Evolutionary conservation across 2,888 invertebrate species (phyloP).

Genomic region (Amphipyra berbera): DNA sequence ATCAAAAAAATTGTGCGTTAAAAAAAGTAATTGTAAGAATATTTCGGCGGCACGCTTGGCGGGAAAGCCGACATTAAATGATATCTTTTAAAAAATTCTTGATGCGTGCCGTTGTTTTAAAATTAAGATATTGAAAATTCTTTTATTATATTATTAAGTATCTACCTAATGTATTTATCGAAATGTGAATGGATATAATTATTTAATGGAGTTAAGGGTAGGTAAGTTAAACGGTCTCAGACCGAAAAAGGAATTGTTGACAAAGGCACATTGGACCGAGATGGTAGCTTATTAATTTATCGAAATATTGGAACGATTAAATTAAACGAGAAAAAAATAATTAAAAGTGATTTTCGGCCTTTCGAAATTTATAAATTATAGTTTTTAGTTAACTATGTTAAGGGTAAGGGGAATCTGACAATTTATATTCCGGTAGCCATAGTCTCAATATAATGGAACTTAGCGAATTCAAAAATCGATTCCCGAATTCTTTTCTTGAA

Average conservation of each 20-base stretch:
- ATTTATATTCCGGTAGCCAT: constrained; percentile 4
- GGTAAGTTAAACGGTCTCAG: constrained; percentile 37
- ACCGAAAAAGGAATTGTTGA: constrained; percentile 41
- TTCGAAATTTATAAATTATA: constrained; percentile 59
- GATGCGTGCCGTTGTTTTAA: constrained; percentile 22
- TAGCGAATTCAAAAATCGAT: not conserved
- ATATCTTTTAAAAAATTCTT: not conserved
- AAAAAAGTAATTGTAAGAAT: constrained; percentile 20
- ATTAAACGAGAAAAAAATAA: constrained; percentile 57
- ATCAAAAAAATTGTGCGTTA: constrained; percentile 18
- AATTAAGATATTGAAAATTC: constrained; percentile 20
- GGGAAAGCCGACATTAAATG: constrained; percentile 4
- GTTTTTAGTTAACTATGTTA: constrained; percentile 44
- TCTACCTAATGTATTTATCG: constrained; percentile 19
- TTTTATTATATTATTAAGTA: constrained; percentile 32
- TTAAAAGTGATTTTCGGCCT: constrained; percentile 69
- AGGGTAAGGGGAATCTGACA: constrained; percentile 21
- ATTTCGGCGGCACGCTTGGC: constrained; percentile 33
- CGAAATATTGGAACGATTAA: constrained; percentile 67
- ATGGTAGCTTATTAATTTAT: constrained; percentile 52
- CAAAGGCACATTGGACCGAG: constrained; percentile 24
- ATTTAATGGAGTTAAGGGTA: constrained; percentile 12
- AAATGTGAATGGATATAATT: constrained; percentile 12
- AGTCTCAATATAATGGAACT: too few species aligned
- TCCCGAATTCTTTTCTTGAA: not conserved